A percentile compares a stretch with the other conserved stretches of the same genome.
These are phyloP conservation scores for Chloroceryle aenea DNA, from an alignment of 2,113 vertebrate genomes.

Conservation along the genomic window DNA sequence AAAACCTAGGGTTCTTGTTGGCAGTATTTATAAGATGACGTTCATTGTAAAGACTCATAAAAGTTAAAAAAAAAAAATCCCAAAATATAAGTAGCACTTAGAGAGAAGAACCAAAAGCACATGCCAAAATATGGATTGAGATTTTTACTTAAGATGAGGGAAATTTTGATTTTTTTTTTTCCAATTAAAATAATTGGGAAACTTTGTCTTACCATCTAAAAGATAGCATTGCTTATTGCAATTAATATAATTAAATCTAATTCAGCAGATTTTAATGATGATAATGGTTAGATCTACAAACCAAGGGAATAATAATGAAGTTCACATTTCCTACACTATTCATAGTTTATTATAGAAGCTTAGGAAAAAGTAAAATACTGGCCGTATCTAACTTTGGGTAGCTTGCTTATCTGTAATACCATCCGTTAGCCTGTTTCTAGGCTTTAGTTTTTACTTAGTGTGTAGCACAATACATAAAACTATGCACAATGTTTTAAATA, in stretches of 20 bases:
- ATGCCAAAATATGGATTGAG: not conserved
- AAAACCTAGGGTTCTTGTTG: not conserved
- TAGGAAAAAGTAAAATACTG: not conserved
- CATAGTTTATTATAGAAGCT: not conserved
- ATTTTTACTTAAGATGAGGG: not conserved
- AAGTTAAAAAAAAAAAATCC: not conserved
- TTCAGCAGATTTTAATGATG: not conserved
- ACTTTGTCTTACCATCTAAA: not conserved
- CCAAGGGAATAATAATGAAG: not conserved
- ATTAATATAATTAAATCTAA: not conserved
- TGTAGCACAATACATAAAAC: not conserved
- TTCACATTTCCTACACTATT: not conserved
- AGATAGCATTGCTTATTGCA: not conserved
- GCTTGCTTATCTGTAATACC: not conserved
- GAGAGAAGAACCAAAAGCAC: not conserved
- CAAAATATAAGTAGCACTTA: not conserved
- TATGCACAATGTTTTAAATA: not conserved
- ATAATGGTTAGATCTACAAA: not conserved
- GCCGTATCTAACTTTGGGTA: not conserved
- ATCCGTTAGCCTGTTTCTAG: not conserved
- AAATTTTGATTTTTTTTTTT: not conserved
- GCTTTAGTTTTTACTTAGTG: not conserved
- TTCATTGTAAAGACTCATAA: not conserved
- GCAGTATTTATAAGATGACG: not conserved
- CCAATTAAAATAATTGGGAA: not conserved